Evolutionary conservation across 1,140 invertebrate genomes (phyloP), one percentile per base, ranked within the genome.

Genomic region (Nixonia krombeini): DNA sequence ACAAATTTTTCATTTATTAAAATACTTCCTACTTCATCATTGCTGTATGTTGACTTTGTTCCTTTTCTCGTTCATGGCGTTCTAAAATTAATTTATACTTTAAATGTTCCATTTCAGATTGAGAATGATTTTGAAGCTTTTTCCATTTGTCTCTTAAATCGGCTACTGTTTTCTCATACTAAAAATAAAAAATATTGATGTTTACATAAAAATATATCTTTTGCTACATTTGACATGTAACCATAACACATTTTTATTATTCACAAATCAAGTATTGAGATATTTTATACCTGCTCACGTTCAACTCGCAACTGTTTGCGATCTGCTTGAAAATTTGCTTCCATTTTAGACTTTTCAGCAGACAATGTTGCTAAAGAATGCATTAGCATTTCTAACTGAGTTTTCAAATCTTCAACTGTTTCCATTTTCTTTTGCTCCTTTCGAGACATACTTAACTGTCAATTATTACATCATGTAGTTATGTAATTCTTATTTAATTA

Each of bases 311-410:
- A 77, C 73, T 91, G 86, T 58, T 90, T 94, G 69, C 91, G 93
- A 73, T 95, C 93, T 16, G 89, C 87, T 72, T 93, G 90, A 84
- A 94, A 94, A 37, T 88, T 91, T 28, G 91, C 91, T 85, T 95
- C 94, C 89, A 94, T 91, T 53, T 90, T 89, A 7, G 91, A 90
- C 77, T 95, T 95, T 78, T 95, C 93, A 9, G 90, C 88, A 4
- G 92, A 91, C 9, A 96, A 82, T n/a, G 91, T 93, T 0, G 91
- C 89, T 17, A 96, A 74, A 1, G 93, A 93, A 67, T 90, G 85
- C 75, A 91, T 92, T 18, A 95, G 85, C 0, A 90, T 90, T 15
- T 89, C 86, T 8, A 95, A 61, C 59, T 89, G 87, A 56, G 64
- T 73, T 70, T 86, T 84, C 17, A 89, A 78, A 8, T 88, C 78